Conservation (phyloP, 2,113 vertebrate species). For the Myrmophylax atrothorax region DNA sequence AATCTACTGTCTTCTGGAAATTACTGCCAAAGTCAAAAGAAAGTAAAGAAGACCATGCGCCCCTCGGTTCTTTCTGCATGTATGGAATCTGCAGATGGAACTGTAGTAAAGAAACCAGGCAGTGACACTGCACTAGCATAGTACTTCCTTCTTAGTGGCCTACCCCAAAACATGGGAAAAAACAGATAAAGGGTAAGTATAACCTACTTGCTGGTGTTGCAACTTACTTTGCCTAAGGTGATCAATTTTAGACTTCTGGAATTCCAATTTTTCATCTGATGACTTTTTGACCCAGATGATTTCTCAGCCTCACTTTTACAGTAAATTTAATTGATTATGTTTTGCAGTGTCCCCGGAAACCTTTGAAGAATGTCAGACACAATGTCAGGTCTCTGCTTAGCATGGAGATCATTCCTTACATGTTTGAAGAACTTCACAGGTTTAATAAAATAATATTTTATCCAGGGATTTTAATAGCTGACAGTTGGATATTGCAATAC, state of each 20-base stretch:
- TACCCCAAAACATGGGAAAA: not conserved
- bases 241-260: not conserved
- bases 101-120: not conserved
- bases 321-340: not conserved
- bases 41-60: not conserved
- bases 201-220: not conserved
- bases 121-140: not conserved
- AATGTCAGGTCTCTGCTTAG: not conserved
- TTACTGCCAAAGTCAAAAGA: not conserved
- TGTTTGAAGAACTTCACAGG: not conserved
- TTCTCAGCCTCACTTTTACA: not conserved
- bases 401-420: not conserved
- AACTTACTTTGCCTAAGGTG: not conserved
- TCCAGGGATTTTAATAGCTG: not conserved
- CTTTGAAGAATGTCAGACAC: not conserved
- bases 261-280: not conserved
- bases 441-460: not conserved
- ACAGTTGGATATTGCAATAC: not conserved
- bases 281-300: not conserved
- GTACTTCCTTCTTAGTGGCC: not conserved
- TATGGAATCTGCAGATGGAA: not conserved
- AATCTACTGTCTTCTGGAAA: not conserved
- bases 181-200: not conserved
- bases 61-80: not conserved
- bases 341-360: not conserved